Conservation (phyloP, 2,888 invertebrate species). For the Nomada lathburiana region DNA sequence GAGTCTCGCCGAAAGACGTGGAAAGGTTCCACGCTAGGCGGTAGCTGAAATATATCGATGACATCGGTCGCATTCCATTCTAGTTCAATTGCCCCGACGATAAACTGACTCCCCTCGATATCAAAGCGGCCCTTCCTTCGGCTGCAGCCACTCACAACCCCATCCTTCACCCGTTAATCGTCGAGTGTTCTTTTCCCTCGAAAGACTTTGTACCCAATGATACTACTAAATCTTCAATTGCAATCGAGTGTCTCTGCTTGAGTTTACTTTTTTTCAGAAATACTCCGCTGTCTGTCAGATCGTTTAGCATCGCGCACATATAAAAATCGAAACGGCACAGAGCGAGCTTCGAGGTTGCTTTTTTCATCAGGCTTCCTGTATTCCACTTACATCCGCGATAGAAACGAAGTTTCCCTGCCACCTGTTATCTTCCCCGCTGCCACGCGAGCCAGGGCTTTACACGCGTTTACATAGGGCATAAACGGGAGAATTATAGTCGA, state of each 20-base stretch:
- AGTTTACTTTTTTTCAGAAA: too few species aligned
- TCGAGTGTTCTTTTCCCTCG: not conserved
- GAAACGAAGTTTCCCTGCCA: constrained; percentile 2
- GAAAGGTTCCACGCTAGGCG: constrained; percentile 28
- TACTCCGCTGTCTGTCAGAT: not conserved
- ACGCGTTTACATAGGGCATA: constrained; percentile 6
- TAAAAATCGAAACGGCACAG: not conserved
- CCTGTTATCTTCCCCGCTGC: constrained; percentile 29
- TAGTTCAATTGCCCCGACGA: constrained; percentile 63
- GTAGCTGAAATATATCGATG: constrained; percentile 44
- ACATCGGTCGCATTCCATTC: constrained; percentile 65
- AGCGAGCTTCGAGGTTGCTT: not conserved
- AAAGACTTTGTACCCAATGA: not conserved
- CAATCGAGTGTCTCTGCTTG: too few species aligned
- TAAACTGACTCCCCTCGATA: constrained; percentile 60
- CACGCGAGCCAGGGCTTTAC: not conserved
- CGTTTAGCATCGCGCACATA: not conserved
- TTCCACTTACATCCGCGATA: not conserved
- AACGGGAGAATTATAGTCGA: constrained; percentile 16
- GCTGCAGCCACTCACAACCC: constrained; percentile 26
- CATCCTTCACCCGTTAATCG: constrained; percentile 35
- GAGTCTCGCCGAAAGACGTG: constrained; percentile 22
- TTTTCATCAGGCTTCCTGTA: constrained; percentile 17
- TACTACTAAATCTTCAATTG: not conserved
- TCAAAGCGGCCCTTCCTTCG: constrained; percentile 47